These are phyloP conservation scores for Metalampra italica DNA, from an alignment of 2,888 invertebrate genomes.

Conservation along the genomic window DNA sequence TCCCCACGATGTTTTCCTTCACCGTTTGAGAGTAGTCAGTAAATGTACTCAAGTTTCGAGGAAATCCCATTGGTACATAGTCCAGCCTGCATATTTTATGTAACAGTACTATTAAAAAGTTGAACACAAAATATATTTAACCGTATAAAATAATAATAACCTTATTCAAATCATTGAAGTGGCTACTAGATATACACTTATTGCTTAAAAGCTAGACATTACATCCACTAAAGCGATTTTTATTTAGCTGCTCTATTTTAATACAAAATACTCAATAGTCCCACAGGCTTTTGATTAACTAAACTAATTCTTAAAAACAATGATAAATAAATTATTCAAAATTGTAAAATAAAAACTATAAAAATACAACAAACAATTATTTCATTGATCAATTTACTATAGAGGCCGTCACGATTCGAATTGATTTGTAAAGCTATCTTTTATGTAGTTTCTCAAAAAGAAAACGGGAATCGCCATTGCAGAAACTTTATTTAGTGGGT, in stretches of 20 bases:
- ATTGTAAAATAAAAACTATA: conserved; percentile 13
- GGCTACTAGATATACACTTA: conserved; percentile 8
- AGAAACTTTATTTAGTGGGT: too few species aligned
- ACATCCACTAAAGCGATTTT: conserved; percentile 21
- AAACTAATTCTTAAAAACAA: background rate
- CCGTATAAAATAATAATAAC: conserved; percentile 13
- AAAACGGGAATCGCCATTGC: background rate
- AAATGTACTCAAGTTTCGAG: too few species aligned
- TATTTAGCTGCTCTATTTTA: conserved; percentile 12
- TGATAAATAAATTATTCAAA: background rate
- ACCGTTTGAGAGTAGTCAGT: too few species aligned
- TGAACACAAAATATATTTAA: conserved; percentile 10
- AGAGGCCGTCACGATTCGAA: background rate
- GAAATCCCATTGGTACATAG: too few species aligned
- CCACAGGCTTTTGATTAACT: conserved; percentile 8
- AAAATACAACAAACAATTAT: conserved; percentile 13
- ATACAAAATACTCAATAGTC: conserved; percentile 14
- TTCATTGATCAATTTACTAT: background rate
- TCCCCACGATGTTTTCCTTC: too few species aligned
- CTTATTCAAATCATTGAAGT: conserved; percentile 4
- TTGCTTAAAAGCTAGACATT: conserved; percentile 19
- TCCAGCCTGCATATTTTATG: background rate
- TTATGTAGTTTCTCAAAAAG: background rate
- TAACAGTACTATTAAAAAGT: background rate
- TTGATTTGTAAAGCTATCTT: background rate